A percentile compares a stretch with the other conserved stretches of the same genome.
Evolutionary conservation across 1,140 invertebrate species (phyloP).

Genomic region (Macrobrachium rosenbergii): DNA sequence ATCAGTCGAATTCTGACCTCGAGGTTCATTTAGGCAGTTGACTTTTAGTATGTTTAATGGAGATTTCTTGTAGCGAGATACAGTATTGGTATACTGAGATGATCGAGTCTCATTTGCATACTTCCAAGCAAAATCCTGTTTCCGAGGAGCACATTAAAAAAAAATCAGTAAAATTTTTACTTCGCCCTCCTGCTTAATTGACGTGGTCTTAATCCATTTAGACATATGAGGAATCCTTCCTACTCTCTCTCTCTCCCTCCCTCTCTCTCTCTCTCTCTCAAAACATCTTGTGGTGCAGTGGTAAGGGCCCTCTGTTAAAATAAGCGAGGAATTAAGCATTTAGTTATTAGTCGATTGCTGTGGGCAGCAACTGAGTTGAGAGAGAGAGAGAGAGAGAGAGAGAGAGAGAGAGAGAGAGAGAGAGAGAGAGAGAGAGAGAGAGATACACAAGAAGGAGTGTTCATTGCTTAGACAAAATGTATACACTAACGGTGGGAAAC

Average conservation of each 20-base stretch:
- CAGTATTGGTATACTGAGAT: too few relatives aligned
- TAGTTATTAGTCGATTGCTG: background rate
- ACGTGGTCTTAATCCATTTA: background rate
- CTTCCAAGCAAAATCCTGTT: too few relatives aligned
- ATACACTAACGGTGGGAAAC: background rate
- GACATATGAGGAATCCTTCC: background rate
- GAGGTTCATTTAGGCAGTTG: too few relatives aligned
- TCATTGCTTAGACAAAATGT: background rate
- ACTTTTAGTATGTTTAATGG: too few relatives aligned
- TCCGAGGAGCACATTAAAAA: background rate
- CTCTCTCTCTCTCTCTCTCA: background rate
- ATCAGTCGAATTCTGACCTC: too few relatives aligned
- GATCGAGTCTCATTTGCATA: too few relatives aligned
- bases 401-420: constrained; percentile 10
- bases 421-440: background rate
- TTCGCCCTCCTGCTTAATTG: background rate
- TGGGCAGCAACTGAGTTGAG: background rate
- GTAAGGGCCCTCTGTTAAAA: too few relatives aligned
- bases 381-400: background rate
- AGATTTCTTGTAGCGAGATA: too few relatives aligned
- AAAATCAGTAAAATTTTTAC: background rate
- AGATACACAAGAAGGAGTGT: too few relatives aligned
- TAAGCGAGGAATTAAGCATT: background rate
- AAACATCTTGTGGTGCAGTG: too few relatives aligned
- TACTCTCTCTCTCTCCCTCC: background rate